Evolutionary conservation across 2,797 vertebrate species (phyloP).

Genomic region (Gephyroberyx darwinii): DNA sequence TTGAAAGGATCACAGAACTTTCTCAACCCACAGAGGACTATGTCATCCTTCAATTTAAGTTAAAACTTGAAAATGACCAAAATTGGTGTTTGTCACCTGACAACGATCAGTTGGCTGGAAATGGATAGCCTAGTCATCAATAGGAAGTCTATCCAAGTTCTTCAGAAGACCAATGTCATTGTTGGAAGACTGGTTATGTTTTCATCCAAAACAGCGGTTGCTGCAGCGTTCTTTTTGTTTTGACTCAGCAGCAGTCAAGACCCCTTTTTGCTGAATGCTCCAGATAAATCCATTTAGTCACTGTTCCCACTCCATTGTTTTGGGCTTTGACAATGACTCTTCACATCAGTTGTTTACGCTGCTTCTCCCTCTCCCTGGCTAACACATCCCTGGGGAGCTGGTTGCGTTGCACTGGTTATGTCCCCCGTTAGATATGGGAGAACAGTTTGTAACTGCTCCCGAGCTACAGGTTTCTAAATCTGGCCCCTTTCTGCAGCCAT

Average conservation of each 20-base stretch:
- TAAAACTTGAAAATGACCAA: too few species aligned
- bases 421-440: not conserved
- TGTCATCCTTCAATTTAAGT: too few species aligned
- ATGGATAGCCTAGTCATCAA: too few species aligned
- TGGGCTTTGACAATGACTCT: slow-evolving; percentile 37
- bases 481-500: not conserved
- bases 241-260: not conserved
- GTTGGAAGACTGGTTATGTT: not conserved
- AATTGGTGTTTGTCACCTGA: too few species aligned
- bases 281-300: slow-evolving; percentile 33
- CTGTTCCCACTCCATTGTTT: slow-evolving; percentile 20
- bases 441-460: slow-evolving; percentile 1
- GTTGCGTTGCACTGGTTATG: not conserved
- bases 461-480: slow-evolving; percentile 24
- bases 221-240: not conserved
- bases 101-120: too few species aligned
- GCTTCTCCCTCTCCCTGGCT: not conserved
- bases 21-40: too few species aligned
- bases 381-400: not conserved
- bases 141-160: too few species aligned
- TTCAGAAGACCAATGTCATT: too few species aligned
- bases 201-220: not conserved
- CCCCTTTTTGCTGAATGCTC: slow-evolving; percentile 13
- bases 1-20: too few species aligned
- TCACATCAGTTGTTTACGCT: slow-evolving; percentile 41